phyloP scores from a whole-genome alignment of 2,113 vertebrate genomes.

The Pyxicephalus adspersus region DNA sequence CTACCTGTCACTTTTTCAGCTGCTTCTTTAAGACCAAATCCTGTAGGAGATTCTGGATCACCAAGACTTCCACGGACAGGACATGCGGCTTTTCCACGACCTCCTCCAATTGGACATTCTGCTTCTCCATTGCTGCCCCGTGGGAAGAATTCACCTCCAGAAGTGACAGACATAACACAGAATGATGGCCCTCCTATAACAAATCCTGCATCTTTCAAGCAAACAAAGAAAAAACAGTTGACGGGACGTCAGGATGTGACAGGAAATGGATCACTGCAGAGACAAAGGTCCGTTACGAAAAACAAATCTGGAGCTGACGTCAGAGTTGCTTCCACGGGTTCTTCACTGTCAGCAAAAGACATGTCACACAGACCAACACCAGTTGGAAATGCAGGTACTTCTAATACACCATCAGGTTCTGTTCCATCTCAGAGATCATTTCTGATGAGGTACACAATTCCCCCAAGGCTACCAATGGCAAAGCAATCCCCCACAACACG shows the following conservation, averaged over 20 bases:
- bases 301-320: not conserved
- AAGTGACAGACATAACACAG: constrained; percentile 5
- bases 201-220: constrained; percentile 21
- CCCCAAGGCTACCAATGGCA: not conserved
- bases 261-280: constrained; percentile 19
- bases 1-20: constrained; percentile 22
- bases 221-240: constrained; percentile 37
- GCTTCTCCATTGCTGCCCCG: constrained; percentile 47
- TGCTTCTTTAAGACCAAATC: constrained; percentile 47
- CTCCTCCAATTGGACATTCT: constrained; percentile 48
- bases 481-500: not conserved
- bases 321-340: not conserved
- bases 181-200: constrained; percentile 13
- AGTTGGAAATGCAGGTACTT: constrained; percentile 39
- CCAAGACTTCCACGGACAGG: constrained; percentile 33
- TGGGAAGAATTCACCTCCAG: constrained; percentile 5
- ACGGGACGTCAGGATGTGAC: constrained; percentile 14
- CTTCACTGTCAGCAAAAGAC: not conserved
- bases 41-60: constrained; percentile 51
- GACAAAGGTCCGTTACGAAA: constrained; percentile 15
- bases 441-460: constrained; percentile 25
- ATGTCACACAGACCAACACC: constrained; percentile 31
- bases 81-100: constrained; percentile 44
- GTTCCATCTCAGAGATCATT: constrained; percentile 26
- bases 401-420: not conserved